phyloP scores from a whole-genome alignment of 2,113 vertebrate species.

The Xenotilapia longispinis region DNA sequence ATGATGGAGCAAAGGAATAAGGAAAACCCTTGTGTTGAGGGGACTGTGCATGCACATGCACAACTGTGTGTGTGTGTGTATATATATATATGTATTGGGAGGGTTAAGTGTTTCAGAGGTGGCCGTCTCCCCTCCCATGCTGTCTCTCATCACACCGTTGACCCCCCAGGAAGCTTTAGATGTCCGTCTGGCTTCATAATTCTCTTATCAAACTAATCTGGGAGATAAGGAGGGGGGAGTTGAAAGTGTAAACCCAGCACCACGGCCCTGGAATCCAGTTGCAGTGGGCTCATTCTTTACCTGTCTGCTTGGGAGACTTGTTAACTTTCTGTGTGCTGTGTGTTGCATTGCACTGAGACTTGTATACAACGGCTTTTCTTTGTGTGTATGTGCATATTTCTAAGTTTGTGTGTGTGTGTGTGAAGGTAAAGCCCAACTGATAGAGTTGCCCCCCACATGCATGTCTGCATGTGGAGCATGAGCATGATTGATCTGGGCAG shows the following conservation, averaged over 20 bases:
- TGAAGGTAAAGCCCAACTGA: slow-evolving; percentile 1
- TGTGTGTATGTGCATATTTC: not conserved
- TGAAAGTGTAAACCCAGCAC: slow-evolving; percentile 78
- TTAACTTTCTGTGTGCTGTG: slow-evolving; percentile 38
- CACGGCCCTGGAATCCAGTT: slow-evolving; percentile 62
- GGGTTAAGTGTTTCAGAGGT: slow-evolving; percentile 53
- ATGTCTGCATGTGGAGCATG: slow-evolving; percentile 28
- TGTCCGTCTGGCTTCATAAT: slow-evolving; percentile 76
- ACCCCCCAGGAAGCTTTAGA: slow-evolving; percentile 80
- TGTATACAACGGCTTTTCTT: slow-evolving; percentile 37
- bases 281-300: slow-evolving; percentile 62
- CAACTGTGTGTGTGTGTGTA: not conserved
- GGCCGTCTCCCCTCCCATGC: slow-evolving; percentile 62
- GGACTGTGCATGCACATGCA: slow-evolving; percentile 17
- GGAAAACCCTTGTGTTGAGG: not conserved
- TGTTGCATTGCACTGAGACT: slow-evolving; percentile 24
- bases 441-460: slow-evolving; percentile 54
- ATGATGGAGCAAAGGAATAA: slow-evolving; percentile 46
- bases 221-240: slow-evolving; percentile 72
- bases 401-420: not conserved
- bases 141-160: slow-evolving; percentile 77
- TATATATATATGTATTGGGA: slow-evolving; percentile 18
- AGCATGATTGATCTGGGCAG: slow-evolving; percentile 75
- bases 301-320: slow-evolving; percentile 58
- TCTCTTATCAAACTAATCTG: slow-evolving; percentile 77